These are phyloP conservation scores for Axinella damicornis DNA, from an alignment of 37 sponge, comb jelly and placozoan genomes.

Conservation along the genomic window DNA sequence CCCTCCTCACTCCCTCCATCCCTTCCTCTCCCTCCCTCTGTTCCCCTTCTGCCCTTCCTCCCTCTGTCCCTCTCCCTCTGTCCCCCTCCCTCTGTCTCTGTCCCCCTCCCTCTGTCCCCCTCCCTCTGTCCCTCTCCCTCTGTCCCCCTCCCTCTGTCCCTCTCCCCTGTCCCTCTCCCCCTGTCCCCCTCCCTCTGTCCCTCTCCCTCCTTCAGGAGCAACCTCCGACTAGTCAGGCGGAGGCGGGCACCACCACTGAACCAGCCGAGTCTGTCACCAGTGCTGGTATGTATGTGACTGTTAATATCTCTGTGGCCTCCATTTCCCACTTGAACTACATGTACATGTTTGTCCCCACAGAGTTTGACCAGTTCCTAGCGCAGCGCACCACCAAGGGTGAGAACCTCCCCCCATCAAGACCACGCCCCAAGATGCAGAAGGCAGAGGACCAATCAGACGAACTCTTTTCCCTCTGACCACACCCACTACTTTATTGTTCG, in stretches of 20 bases:
- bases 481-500: neutral
- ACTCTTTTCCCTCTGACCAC: conserved; percentile 76
- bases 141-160: no score
- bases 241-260: no score
- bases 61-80: no score
- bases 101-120: neutral
- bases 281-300: neutral
- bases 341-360: conserved; percentile 12
- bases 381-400: conserved; percentile 66
- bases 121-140: neutral
- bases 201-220: neutral
- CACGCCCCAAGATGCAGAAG: conserved; percentile 86
- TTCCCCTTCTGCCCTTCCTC: no score
- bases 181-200: neutral
- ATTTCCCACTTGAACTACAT: neutral
- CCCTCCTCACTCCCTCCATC: no score
- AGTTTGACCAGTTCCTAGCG: conserved; percentile 88
- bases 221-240: no score
- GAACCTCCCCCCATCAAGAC: conserved; percentile 37
- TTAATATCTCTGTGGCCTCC: no score
- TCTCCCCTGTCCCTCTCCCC: no score
- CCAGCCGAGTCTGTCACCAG: no score
- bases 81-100: neutral
- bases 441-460: conserved; percentile 79
- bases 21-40: no score